A percentile compares a stretch with the other conserved stretches of the same genome.
Conservation (phyloP, 2,797 vertebrate genomes). For the Malacoctenus gilli region DNA sequence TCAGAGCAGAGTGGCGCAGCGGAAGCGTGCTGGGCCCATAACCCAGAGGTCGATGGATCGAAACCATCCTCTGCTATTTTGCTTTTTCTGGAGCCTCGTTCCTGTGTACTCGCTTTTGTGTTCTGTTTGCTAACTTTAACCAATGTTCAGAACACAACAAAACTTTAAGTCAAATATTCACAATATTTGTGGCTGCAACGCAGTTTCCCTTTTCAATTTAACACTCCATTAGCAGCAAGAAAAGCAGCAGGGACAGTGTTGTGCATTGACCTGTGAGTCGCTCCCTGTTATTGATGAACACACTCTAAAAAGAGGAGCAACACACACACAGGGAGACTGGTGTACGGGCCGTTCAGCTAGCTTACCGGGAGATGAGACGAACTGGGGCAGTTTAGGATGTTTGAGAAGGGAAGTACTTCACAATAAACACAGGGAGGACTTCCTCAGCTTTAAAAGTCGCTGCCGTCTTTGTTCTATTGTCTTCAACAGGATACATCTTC, state of each 20-base stretch:
- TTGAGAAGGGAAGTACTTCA: not conserved
- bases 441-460: conserved; percentile 28
- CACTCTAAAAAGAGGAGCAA: too few species aligned
- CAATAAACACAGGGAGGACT: conserved; percentile 27
- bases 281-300: not conserved
- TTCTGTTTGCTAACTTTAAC: too few species aligned
- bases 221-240: conserved; percentile 32
- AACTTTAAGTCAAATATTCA: conserved; percentile 61
- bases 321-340: too few species aligned
- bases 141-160: too few species aligned
- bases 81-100: too few species aligned
- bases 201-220: conserved; percentile 40
- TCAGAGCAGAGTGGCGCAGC: conserved; percentile 60
- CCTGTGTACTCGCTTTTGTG: too few species aligned
- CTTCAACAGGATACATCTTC: conserved; percentile 8
- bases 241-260: not conserved
- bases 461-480: conserved; percentile 61
- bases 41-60: conserved; percentile 79
- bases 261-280: conserved; percentile 36
- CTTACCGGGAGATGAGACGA: not conserved
- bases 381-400: too few species aligned
- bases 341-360: too few species aligned
- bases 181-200: conserved; percentile 41
- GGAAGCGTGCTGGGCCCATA: conserved; percentile 62
- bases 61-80: conserved; percentile 76